Percentiles rank a stretch among this genome's conserved stretches.
phyloP scores from a whole-genome alignment of 2,888 invertebrate species.

The Branchipolynoe longqiensis region DNA sequence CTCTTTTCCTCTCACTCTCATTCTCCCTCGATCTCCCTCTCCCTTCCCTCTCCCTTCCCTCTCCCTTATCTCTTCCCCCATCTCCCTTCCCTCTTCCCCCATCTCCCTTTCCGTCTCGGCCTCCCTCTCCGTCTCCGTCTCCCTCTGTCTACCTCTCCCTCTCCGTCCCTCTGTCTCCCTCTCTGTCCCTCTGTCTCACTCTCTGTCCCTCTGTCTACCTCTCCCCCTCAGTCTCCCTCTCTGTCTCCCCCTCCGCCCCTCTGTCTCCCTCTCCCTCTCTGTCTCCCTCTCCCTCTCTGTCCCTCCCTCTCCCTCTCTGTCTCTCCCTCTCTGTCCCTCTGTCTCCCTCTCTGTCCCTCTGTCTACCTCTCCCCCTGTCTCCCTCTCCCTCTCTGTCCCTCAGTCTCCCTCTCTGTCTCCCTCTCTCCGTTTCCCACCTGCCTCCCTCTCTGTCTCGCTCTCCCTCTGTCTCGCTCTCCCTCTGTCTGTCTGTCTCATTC shows the following conservation, averaged over 20 bases:
- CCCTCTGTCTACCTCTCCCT: not conserved
- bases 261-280: not conserved
- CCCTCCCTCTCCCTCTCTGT: not conserved
- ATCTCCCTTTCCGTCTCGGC: not conserved
- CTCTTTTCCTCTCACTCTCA: not conserved
- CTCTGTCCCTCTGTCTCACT: not conserved
- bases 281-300: not conserved
- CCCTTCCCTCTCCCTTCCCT: not conserved
- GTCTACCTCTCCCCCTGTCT: not conserved
- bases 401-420: not conserved
- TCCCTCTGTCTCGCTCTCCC: not conserved
- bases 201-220: not conserved
- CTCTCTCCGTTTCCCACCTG: not conserved
- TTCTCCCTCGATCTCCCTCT: constrained; percentile 13
- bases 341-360: too few relatives aligned
- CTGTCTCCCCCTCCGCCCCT: not conserved
- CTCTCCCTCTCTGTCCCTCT: too few relatives aligned
- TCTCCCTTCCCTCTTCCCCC: too few relatives aligned
- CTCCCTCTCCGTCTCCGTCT: not conserved
- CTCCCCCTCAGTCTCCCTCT: not conserved
- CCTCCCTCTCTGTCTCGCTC: not conserved
- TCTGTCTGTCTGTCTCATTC: not conserved
- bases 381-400: not conserved
- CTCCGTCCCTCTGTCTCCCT: not conserved
- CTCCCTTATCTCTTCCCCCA: not conserved